phyloP scores from a whole-genome alignment of 2,113 vertebrate genomes.

The Boulengeromyrus knoepffleri region DNA sequence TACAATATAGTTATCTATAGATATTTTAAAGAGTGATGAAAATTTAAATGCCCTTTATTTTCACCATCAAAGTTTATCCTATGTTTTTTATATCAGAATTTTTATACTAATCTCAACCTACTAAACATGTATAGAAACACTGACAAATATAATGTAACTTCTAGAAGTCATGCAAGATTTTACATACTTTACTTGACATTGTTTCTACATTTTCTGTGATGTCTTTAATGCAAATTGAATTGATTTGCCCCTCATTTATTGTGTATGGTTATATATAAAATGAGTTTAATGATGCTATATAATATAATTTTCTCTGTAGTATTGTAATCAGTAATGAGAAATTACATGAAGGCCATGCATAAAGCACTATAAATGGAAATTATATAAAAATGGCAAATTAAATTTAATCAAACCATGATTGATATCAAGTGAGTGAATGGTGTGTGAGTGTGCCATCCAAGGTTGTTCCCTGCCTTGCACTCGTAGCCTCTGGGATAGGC shows the following conservation, averaged over 20 bases:
- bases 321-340: neutral
- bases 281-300: neutral
- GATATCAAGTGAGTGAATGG: neutral
- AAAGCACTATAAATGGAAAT: neutral
- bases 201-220: neutral
- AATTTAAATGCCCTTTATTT: neutral
- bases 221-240: neutral
- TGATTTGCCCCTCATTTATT: neutral
- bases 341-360: constrained; percentile 27
- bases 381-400: neutral
- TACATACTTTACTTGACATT: neutral
- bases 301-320: neutral
- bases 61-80: neutral
- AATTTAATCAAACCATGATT: neutral
- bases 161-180: neutral
- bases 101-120: neutral
- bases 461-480: neutral
- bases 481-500: neutral
- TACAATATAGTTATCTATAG: neutral
- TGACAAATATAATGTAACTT: neutral
- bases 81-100: constrained; percentile 2
- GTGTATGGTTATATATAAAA: neutral
- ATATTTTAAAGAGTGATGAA: neutral
- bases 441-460: neutral
- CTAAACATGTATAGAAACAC: neutral